Conservation (phyloP, 2,113 vertebrate species). For the Seriola aureovittata region DNA sequence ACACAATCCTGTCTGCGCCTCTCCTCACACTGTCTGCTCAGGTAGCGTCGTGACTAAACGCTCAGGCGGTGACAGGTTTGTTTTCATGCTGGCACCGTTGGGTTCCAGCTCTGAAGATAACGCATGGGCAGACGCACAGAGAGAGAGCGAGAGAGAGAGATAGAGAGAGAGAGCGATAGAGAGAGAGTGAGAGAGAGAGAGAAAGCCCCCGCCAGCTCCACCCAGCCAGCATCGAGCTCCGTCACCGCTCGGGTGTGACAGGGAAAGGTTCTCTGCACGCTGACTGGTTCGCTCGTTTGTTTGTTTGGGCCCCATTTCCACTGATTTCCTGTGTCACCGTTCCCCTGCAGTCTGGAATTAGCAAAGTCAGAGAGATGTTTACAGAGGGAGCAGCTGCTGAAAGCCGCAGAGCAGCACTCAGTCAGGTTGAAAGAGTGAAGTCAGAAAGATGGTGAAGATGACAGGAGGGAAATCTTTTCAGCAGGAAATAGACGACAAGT, state of each 20-base stretch:
- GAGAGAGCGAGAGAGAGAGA: too few relatives aligned
- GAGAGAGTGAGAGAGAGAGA: too few relatives aligned
- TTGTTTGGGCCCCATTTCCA: background rate
- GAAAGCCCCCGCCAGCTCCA: background rate
- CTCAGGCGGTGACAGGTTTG: slow-evolving; percentile 26
- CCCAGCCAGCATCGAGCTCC: slow-evolving; percentile 19
- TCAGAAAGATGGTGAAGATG: background rate
- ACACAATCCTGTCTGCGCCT: too few relatives aligned
- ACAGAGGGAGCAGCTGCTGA: slow-evolving; percentile 2
- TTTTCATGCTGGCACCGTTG: slow-evolving; percentile 50
- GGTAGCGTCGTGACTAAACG: slow-evolving; percentile 13
- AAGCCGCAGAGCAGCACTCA: background rate
- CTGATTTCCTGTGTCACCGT: background rate
- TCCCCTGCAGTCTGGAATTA: slow-evolving; percentile 32
- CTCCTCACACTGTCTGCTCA: slow-evolving; percentile 7
- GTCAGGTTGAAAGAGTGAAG: background rate
- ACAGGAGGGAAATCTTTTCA: too few relatives aligned
- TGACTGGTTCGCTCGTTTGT: background rate
- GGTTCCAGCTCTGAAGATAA: slow-evolving; percentile 51
- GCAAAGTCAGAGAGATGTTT: slow-evolving; percentile 7
- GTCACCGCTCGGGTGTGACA: background rate
- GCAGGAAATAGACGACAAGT: too few relatives aligned
- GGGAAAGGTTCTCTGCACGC: background rate
- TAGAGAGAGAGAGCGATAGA: too few relatives aligned
- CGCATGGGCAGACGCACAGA: background rate